Evolutionary conservation across 2,113 vertebrate genomes (phyloP), one percentile per base, ranked within the genome.

Genomic region (Bos indicus): DNA sequence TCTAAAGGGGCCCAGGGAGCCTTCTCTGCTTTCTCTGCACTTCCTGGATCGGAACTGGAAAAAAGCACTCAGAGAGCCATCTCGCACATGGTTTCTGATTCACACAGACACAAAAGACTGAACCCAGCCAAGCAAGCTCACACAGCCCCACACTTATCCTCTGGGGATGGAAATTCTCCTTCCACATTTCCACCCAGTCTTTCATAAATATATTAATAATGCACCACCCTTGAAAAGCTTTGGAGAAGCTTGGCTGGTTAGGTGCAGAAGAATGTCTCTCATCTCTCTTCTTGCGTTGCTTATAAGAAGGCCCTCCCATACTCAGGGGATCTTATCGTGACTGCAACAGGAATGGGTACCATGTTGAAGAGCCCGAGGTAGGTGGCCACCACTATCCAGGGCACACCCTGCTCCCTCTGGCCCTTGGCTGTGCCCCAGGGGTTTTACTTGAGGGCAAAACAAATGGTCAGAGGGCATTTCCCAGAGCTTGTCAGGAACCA

Each of bases 51-150:
- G 48, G 74, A 88, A 52, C 71, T 94, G 97, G 96, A 82, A 97
- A 88, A 62, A 71, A 40, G 4, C 87, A 52, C 30, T 4, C 57
- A 71, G 48, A 54, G 87, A 40, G 40, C 89, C 36, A 48, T 90
- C 97, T 85, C 48, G 7, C 96, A 43, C 94, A 78, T 97, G 98
- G 92, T 51, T 81, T 43, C 91, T 98, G 98, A 98, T 62, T 98
- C 96, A 98, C 89, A 43, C 2, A 80, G 48, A 87, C 95, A 81
- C 91, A 80, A 56, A 91, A 85, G 96, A 71, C 28, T 9, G 13
- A 94, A 17, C 64, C 87, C 64, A 26, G 25, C 51, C 91, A 83
- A 40, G 15, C 25, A n/a, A 82, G 59, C 19, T 46, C 56, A 54
- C 17, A 28, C 33, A 48, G 97, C 62, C 62, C n/a, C 17, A 60